These are phyloP conservation scores for Gastrophysa polygoni DNA, from an alignment of 2,888 invertebrate species.

Conservation along the genomic window DNA sequence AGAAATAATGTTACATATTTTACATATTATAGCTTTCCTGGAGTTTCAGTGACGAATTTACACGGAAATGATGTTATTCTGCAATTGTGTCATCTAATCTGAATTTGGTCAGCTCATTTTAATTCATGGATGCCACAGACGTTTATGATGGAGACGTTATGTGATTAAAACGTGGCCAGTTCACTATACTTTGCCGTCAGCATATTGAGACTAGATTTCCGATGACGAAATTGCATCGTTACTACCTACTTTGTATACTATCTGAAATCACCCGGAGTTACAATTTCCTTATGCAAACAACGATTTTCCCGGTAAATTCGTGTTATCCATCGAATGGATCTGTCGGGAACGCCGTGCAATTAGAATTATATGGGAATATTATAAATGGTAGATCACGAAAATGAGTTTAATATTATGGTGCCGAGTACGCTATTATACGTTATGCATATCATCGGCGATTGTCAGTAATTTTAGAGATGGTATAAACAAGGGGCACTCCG, in stretches of 20 bases:
- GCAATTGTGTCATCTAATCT: too few relatives aligned
- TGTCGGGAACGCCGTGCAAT: background rate
- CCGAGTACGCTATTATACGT: background rate
- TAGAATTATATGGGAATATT: constrained; percentile 12
- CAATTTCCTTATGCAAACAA: constrained; percentile 1
- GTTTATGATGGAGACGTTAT: too few relatives aligned
- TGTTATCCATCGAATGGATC: background rate
- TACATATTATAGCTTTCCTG: too few relatives aligned
- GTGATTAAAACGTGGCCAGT: too few relatives aligned
- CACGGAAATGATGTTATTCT: too few relatives aligned
- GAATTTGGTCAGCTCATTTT: too few relatives aligned
- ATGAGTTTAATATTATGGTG: constrained; percentile 34
- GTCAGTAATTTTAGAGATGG: background rate
- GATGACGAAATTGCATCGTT: background rate
- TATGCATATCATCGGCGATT: background rate
- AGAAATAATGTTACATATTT: too few relatives aligned
- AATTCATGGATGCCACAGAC: too few relatives aligned
- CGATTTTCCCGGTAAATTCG: background rate
- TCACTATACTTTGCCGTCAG: background rate
- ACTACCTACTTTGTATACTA: background rate
- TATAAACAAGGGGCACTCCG: background rate
- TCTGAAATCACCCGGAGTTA: background rate
- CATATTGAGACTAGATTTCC: background rate
- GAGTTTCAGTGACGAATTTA: too few relatives aligned
- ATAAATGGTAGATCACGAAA: constrained; percentile 42